phyloP scores from a whole-genome alignment of 2,113 vertebrate species.

The Mesitornis unicolor region DNA sequence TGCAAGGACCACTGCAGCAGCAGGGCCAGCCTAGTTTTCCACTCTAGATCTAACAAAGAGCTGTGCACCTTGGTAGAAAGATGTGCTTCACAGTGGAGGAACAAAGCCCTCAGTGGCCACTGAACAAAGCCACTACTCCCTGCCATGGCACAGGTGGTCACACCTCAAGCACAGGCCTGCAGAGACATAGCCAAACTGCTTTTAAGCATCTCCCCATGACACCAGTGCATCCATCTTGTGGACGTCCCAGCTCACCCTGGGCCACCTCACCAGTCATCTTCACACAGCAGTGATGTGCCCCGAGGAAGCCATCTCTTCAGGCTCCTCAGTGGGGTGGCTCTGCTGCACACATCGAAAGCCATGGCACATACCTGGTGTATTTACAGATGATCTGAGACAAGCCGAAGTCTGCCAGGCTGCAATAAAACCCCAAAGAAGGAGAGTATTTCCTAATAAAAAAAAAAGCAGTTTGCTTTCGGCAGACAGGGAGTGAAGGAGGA shows the following conservation, averaged over 20 bases:
- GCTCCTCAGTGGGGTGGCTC: accelerated
- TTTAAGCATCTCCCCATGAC: neutral
- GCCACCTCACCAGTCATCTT: neutral
- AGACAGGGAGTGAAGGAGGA: neutral
- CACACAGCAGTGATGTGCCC: neutral
- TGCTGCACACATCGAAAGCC: neutral
- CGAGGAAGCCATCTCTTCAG: neutral
- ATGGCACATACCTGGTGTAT: neutral
- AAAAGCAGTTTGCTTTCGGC: neutral
- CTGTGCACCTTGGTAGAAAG: neutral
- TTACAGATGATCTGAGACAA: neutral
- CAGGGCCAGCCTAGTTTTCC: neutral
- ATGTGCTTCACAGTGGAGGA: neutral
- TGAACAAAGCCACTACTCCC: neutral
- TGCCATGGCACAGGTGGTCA: neutral
- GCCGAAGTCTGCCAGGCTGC: neutral
- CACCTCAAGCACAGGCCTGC: neutral
- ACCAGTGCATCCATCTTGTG: neutral
- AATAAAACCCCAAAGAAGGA: neutral
- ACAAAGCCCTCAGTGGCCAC: neutral
- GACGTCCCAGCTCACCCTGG: neutral
- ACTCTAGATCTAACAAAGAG: neutral
- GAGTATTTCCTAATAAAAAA: neutral
- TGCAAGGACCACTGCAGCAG: neutral
- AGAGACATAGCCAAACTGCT: neutral